These are phyloP conservation scores for Palloptera scutellata DNA, from an alignment of 2,888 invertebrate species.

Conservation along the genomic window DNA sequence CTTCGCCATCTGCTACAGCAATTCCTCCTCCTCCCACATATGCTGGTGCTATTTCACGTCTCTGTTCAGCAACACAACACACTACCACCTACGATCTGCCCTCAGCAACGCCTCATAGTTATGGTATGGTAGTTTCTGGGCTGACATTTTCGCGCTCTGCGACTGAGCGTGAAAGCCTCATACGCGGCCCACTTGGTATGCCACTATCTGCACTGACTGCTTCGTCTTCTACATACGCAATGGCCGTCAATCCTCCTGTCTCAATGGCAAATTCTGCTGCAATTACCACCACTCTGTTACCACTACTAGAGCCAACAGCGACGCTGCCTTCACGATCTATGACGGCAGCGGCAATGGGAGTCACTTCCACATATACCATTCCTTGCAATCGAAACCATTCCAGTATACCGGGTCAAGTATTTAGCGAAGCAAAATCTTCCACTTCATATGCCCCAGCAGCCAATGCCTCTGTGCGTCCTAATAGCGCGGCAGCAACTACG, in stretches of 20 bases:
- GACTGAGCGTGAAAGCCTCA: slow-evolving; percentile 36
- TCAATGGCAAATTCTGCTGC: slow-evolving; percentile 33
- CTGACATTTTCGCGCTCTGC: slow-evolving; percentile 35
- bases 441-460: background rate
- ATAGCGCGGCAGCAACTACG: slow-evolving; percentile 6
- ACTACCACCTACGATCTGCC: slow-evolving; percentile 52
- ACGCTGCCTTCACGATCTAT: slow-evolving; percentile 33
- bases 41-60: slow-evolving; percentile 42
- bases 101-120: slow-evolving; percentile 56
- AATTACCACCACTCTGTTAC: slow-evolving; percentile 43
- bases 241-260: slow-evolving; percentile 43
- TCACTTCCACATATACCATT: slow-evolving; percentile 31
- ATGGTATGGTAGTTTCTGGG: slow-evolving; percentile 43
- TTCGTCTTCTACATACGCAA: slow-evolving; percentile 48
- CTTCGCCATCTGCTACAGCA: slow-evolving; percentile 26
- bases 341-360: slow-evolving; percentile 28
- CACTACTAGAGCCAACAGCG: slow-evolving; percentile 46
- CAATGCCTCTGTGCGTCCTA: background rate
- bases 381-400: slow-evolving; percentile 31
- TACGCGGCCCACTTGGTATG: slow-evolving; percentile 57
- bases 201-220: slow-evolving; percentile 45
- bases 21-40: slow-evolving; percentile 28
- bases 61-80: slow-evolving; percentile 46
- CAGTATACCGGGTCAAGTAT: slow-evolving; percentile 54
- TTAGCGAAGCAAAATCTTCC: slow-evolving; percentile 34